phyloP scores from a whole-genome alignment of 2,888 invertebrate genomes.

The Stenchaetothrips biformis region DNA sequence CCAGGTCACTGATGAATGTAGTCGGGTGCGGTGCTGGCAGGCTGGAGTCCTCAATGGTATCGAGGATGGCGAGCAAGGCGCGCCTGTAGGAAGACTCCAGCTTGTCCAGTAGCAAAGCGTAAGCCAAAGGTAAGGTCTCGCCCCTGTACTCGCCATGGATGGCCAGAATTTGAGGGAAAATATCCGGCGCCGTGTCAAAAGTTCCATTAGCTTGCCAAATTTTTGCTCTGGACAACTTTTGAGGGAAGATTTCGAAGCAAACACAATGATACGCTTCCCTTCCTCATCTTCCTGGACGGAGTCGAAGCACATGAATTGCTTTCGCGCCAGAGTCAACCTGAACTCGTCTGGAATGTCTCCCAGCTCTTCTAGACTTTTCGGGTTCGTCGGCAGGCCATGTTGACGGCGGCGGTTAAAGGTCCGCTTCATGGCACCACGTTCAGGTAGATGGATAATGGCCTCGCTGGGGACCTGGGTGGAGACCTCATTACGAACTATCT shows the following conservation, averaged over 20 bases:
- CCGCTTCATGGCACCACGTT: not conserved
- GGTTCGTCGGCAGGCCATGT: conserved; percentile 1
- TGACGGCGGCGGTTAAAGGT: not conserved
- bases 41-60: not conserved
- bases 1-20: conserved; percentile 1
- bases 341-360: not conserved
- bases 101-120: not conserved
- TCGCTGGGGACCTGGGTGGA: conserved; percentile 1
- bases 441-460: conserved; percentile 1
- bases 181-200: conserved; percentile 1
- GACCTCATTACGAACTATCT: conserved; percentile 1
- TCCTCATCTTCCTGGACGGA: not conserved
- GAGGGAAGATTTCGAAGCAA: not conserved
- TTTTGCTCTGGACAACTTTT: conserved; percentile 1
- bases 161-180: not conserved
- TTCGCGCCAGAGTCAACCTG: conserved; percentile 1
- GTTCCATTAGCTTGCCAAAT: not conserved
- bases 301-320: not conserved
- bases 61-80: not conserved
- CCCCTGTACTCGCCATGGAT: conserved; percentile 1
- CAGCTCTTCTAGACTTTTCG: not conserved
- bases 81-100: conserved; percentile 1
- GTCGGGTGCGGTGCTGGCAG: conserved; percentile 1
- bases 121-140: conserved; percentile 1
- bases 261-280: conserved; percentile 1